A percentile compares a stretch with the other conserved stretches of the same genome.
Conservation (phyloP, 2,888 invertebrate genomes). For the Ormyrus pomaceus region DNA sequence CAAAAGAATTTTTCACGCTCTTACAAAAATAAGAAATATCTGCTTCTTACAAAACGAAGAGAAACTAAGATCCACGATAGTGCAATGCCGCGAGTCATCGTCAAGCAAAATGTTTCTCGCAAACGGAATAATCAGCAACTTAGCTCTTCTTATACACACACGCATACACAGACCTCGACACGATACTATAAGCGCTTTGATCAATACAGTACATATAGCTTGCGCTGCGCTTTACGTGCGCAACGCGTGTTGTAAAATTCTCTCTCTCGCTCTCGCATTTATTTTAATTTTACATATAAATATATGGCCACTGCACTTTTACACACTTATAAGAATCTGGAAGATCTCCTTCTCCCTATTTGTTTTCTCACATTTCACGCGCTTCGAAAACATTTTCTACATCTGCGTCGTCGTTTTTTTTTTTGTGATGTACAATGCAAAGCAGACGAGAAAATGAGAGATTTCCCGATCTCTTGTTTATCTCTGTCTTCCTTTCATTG, state of each 20-base stretch:
- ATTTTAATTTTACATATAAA: conserved; percentile 48
- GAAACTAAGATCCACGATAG: no score
- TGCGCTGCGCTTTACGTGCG: not conserved
- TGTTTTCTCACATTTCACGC: not conserved
- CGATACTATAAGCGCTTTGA: conserved; percentile 45
- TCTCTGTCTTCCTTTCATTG: not conserved
- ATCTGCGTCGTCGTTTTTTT: not conserved
- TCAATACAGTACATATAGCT: conserved; percentile 31
- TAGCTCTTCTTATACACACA: conserved; percentile 9
- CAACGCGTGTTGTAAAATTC: conserved; percentile 5
- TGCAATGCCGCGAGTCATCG: not conserved
- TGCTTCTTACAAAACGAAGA: no score
- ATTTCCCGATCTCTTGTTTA: conserved; percentile 23
- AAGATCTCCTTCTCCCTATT: not conserved
- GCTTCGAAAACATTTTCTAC: not conserved
- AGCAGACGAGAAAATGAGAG: conserved; percentile 4
- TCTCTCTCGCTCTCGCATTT: conserved; percentile 9
- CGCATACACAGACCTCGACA: conserved; percentile 10
- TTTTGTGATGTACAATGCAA: conserved; percentile 15
- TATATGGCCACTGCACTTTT: conserved; percentile 53
- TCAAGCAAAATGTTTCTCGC: not conserved
- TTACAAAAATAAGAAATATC: no score
- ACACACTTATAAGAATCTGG: conserved; percentile 20
- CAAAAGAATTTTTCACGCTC: not conserved
- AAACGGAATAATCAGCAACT: not conserved